A percentile compares a stretch with the other conserved stretches of the same genome.
phyloP scores from a whole-genome alignment of 2,113 vertebrate species.

The Nycticorax nycticorax region DNA sequence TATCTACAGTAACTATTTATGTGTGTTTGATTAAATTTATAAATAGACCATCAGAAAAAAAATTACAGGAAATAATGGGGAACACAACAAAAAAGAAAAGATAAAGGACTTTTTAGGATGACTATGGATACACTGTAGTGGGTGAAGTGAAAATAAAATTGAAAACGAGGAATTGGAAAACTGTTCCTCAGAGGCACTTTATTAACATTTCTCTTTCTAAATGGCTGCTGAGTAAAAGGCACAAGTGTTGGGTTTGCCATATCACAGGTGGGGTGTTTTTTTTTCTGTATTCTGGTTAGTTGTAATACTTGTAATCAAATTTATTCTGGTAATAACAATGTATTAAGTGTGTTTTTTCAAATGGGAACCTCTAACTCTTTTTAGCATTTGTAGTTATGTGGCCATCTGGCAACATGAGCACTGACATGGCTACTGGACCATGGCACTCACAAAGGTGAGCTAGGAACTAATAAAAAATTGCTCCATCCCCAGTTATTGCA shows the following conservation, averaged over 20 bases:
- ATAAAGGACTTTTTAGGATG: background rate
- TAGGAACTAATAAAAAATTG: background rate
- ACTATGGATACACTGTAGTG: background rate
- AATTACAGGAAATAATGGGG: background rate
- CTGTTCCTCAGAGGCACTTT: background rate
- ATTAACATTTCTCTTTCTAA: background rate
- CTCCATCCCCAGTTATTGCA: background rate
- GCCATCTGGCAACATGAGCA: background rate
- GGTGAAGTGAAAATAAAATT: background rate
- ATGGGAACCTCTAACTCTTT: background rate
- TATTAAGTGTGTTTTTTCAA: background rate
- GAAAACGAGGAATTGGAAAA: background rate
- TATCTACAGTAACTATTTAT: background rate
- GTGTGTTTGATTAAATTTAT: background rate
- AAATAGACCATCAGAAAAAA: conserved; percentile 4
- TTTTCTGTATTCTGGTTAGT: background rate
- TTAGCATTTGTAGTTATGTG: background rate
- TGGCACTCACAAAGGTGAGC: background rate
- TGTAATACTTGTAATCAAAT: background rate
- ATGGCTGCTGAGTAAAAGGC: background rate
- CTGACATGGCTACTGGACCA: background rate
- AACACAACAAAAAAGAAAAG: background rate
- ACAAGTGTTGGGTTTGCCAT: background rate
- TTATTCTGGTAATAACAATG: background rate
- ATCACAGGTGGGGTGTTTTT: background rate